Evolutionary conservation across 2,888 invertebrate genomes (phyloP).

Genomic region (Pyralis farinalis): DNA sequence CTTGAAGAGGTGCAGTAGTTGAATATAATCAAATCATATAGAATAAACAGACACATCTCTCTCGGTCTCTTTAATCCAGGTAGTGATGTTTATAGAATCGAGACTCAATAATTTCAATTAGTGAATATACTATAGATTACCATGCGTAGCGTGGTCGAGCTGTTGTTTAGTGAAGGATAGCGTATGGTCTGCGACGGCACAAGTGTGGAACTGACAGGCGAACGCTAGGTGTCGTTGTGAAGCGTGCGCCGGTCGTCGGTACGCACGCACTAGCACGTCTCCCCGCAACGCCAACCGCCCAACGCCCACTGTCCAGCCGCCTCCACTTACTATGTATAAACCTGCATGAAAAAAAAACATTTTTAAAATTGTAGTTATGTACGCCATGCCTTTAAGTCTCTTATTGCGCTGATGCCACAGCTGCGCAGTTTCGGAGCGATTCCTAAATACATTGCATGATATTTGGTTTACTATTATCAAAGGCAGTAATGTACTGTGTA

Average conservation of each 20-base stretch:
- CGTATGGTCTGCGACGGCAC: constrained; percentile 92
- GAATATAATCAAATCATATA: too few species aligned
- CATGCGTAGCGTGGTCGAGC: constrained; percentile 91
- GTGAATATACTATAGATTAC: constrained; percentile 79
- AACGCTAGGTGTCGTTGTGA: constrained; percentile 87
- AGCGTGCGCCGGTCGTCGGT: constrained; percentile 83
- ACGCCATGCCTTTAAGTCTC: too few species aligned
- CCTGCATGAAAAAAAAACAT: constrained; percentile 53
- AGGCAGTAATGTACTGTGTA: too few species aligned
- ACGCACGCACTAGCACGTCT: constrained; percentile 95
- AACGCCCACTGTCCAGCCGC: constrained; percentile 84
- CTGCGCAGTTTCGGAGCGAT: too few species aligned
- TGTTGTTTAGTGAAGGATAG: constrained; percentile 93
- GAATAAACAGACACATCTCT: too few species aligned
- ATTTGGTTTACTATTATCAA: too few species aligned
- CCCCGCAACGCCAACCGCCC: constrained; percentile 87
- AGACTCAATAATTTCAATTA: too few species aligned
- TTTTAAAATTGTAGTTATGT: neutral
- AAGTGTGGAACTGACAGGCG: constrained; percentile 96
- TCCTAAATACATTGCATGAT: too few species aligned
- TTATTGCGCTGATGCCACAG: too few species aligned
- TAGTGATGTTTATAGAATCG: neutral
- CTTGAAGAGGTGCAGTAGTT: too few species aligned
- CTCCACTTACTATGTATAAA: constrained; percentile 85
- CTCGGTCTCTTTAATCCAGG: too few species aligned